Percentiles rank a stretch among this genome's conserved stretches.
These are phyloP conservation scores for Macroglossus sobrinus DNA, from an alignment of 2,113 vertebrate species.

Conservation along the genomic window DNA sequence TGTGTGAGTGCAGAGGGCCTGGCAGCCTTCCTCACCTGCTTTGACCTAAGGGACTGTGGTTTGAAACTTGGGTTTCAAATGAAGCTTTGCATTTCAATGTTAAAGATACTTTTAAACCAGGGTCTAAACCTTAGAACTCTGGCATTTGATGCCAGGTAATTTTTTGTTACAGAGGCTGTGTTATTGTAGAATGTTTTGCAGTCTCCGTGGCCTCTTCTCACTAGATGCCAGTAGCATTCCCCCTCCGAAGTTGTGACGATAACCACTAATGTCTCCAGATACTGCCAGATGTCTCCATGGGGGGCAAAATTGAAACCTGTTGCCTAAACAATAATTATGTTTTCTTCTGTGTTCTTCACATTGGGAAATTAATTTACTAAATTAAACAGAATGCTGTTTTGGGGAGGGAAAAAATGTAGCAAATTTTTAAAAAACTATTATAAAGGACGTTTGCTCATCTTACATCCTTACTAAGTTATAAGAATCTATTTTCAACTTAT, in stretches of 20 bases:
- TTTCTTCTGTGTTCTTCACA: not conserved
- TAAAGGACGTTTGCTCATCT: constrained; percentile 28
- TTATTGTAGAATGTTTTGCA: not conserved
- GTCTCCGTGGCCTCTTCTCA: not conserved
- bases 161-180: not conserved
- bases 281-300: not conserved
- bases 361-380: not conserved
- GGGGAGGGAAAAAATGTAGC: not conserved
- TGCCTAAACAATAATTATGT: not conserved
- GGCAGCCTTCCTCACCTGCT: not conserved
- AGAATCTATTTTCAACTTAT: constrained; percentile 53
- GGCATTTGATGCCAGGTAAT: not conserved
- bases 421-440: not conserved
- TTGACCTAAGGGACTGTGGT: not conserved
- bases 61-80: not conserved
- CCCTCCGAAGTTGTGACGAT: not conserved
- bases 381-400: not conserved
- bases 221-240: not conserved
- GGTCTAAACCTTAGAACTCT: not conserved
- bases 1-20: not conserved
- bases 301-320: not conserved
- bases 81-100: not conserved
- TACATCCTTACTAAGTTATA: constrained; percentile 34
- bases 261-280: not conserved
- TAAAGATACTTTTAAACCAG: not conserved